Evolutionary conservation across 2,888 invertebrate species (phyloP).

Genomic region (Pemphredon lugubris): DNA sequence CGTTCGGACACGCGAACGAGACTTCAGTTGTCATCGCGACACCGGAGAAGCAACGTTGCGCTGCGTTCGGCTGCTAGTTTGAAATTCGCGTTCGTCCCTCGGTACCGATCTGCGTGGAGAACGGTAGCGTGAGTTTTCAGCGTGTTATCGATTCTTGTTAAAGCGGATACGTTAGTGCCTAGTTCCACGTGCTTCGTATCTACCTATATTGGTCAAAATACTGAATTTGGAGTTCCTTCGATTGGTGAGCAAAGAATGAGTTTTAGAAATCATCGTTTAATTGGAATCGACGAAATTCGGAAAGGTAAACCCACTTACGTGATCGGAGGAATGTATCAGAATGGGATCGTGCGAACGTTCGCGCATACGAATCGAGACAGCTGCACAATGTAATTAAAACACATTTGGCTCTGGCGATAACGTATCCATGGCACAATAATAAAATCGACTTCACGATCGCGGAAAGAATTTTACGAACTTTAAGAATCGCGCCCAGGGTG

Average conservation of each 20-base stretch:
- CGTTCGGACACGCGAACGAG: slow-evolving; percentile 54
- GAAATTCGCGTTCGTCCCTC: not conserved
- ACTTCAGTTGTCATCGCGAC: slow-evolving; percentile 76
- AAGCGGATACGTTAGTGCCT: no score
- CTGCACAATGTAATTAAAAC: slow-evolving; percentile 28
- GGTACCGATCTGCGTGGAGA: not conserved
- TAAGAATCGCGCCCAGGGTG: not conserved
- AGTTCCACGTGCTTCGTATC: no score
- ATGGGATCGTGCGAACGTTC: not conserved
- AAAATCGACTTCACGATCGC: not conserved
- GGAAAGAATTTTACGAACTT: no score
- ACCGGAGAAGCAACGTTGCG: slow-evolving; percentile 58
- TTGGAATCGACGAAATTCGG: no score
- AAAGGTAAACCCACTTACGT: no score
- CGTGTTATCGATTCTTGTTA: no score
- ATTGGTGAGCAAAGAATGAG: no score
- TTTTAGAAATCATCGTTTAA: no score
- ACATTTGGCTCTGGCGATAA: slow-evolving; percentile 38
- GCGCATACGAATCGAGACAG: slow-evolving; percentile 9
- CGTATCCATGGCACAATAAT: not conserved
- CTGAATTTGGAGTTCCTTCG: no score
- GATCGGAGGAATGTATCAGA: slow-evolving; percentile 6
- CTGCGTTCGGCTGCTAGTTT: slow-evolving; percentile 10
- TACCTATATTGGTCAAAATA: no score
- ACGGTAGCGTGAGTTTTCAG: no score